These are phyloP conservation scores for Pachymerium ferrugineum DNA, from an alignment of 2,888 invertebrate genomes.

Conservation along the genomic window DNA sequence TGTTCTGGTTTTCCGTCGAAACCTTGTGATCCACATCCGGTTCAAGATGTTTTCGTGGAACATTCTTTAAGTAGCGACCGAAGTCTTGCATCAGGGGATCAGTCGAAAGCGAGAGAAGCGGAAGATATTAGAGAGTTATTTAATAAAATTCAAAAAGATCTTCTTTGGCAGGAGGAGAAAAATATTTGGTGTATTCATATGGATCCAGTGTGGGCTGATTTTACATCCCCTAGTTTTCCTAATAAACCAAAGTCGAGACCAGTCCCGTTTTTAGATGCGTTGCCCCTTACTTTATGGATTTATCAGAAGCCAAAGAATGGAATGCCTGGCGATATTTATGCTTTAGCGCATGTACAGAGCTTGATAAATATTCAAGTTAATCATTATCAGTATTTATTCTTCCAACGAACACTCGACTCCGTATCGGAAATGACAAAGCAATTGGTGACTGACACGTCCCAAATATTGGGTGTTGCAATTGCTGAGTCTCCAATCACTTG, in stretches of 20 bases:
- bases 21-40: conserved; percentile 64
- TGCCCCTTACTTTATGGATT: conserved; percentile 82
- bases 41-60: conserved; percentile 73
- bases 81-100: background rate
- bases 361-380: conserved; percentile 84
- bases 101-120: background rate
- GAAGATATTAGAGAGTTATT: background rate
- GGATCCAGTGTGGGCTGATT: conserved; percentile 92
- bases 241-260: conserved; percentile 42
- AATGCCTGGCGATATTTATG: conserved; percentile 59
- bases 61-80: conserved; percentile 55
- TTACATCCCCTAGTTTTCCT: conserved; percentile 70
- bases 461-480: conserved; percentile 57
- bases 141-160: conserved; percentile 43
- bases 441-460: conserved; percentile 68
- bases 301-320: conserved; percentile 52
- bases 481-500: conserved; percentile 39
- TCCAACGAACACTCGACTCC: conserved; percentile 75
- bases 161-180: conserved; percentile 76
- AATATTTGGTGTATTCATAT: conserved; percentile 79
- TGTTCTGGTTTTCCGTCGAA: conserved; percentile 72
- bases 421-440: conserved; percentile 72
- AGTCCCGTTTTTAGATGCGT: conserved; percentile 54
- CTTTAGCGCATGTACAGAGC: conserved; percentile 73
- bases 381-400: conserved; percentile 86